A percentile compares a stretch with the other conserved stretches of the same genome.
Conservation (phyloP, 2,113 vertebrate species). For the Megaceryle torquata region DNA sequence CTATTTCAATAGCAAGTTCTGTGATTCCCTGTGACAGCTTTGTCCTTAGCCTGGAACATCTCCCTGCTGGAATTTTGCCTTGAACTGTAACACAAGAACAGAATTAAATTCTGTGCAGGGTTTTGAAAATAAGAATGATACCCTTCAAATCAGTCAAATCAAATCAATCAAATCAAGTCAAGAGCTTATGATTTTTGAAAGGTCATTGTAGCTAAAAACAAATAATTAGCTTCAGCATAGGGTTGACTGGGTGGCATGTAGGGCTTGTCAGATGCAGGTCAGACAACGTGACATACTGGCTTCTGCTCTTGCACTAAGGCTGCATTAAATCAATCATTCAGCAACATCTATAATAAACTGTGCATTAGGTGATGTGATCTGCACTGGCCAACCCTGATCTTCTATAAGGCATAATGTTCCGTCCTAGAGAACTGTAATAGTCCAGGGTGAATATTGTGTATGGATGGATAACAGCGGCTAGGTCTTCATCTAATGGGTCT, state of each 20-base stretch:
- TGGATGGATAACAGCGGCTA: neutral
- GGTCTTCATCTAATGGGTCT: neutral
- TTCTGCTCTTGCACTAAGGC: neutral
- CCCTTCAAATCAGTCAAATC: neutral
- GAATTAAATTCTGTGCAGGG: neutral
- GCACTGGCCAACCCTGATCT: conserved; percentile 2
- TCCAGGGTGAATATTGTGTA: neutral
- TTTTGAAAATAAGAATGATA: conserved; percentile 1
- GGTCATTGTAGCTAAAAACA: neutral
- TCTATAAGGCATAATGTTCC: neutral
- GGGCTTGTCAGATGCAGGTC: neutral
- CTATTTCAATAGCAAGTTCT: neutral
- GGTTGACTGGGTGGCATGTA: neutral
- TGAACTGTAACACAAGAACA: neutral
- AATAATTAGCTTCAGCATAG: neutral
- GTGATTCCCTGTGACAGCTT: neutral
- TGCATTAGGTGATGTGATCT: conserved; percentile 5
- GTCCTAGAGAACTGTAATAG: neutral
- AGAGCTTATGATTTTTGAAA: conserved; percentile 10
- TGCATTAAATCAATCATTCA: neutral
- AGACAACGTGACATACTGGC: neutral
- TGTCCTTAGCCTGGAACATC: neutral
- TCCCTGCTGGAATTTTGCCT: neutral
- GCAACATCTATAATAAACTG: neutral
- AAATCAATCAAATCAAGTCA: conserved; percentile 1